These are phyloP conservation scores for Phrynocephalus guinanensis DNA, from an alignment of 2,797 vertebrate species.

Conservation along the genomic window DNA sequence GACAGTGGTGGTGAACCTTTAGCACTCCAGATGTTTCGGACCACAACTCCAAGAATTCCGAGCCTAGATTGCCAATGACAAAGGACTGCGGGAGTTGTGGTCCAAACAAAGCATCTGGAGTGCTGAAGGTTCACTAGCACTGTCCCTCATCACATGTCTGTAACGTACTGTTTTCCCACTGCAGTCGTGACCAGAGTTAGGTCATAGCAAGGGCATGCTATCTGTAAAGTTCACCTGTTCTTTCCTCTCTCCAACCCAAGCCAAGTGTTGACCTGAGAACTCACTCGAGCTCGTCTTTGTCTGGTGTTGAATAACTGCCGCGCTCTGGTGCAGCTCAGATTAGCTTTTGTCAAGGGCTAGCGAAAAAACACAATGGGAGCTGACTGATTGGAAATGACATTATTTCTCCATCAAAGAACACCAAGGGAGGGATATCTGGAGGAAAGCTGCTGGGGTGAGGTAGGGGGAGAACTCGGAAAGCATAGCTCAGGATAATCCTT, in stretches of 20 bases:
- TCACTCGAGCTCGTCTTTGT: background rate
- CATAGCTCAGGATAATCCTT: background rate
- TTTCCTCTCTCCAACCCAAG: slow-evolving; percentile 4
- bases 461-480: background rate
- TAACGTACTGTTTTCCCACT: background rate
- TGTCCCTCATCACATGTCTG: background rate
- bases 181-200: background rate
- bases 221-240: background rate
- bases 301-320: background rate
- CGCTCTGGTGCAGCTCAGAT: background rate
- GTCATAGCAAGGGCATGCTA: background rate
- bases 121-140: no score
- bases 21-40: no score
- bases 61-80: no score
- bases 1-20: background rate
- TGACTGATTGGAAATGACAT: background rate
- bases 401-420: background rate
- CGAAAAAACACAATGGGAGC: background rate
- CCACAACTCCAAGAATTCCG: no score
- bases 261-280: slow-evolving; percentile 13
- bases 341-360: background rate
- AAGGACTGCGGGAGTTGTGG: no score
- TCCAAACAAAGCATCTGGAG: no score
- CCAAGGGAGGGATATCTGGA: background rate
- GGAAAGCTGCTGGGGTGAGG: no score